A percentile compares a stretch with the other conserved stretches of the same genome.
Conservation (phyloP, 2,113 vertebrate genomes). For the Procapra przewalskii region DNA sequence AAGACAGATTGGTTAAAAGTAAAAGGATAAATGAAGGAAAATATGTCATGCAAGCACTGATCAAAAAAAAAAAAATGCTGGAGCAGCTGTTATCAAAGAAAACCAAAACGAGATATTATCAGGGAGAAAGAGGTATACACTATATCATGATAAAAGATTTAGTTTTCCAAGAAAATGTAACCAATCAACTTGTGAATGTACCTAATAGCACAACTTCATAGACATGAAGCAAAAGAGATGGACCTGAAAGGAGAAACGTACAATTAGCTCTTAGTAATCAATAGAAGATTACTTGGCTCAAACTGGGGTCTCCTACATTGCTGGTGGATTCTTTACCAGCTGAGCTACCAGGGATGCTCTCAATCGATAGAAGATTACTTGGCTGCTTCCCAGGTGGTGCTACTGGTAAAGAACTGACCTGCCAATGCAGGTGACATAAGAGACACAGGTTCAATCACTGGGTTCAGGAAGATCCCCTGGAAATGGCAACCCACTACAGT, state of each 20-base stretch:
- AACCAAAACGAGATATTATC: not conserved
- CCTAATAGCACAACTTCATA: not conserved
- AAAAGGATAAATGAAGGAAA: not conserved
- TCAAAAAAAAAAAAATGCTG: not conserved
- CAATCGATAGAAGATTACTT: not conserved
- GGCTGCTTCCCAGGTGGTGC: not conserved
- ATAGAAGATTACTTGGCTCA: not conserved
- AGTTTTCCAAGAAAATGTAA: not conserved
- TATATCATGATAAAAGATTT: not conserved
- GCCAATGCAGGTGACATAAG: not conserved
- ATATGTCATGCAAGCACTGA: not conserved
- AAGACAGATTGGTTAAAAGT: not conserved
- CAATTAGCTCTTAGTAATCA: not conserved
- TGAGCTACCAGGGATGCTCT: not conserved
- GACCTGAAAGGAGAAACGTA: not conserved
- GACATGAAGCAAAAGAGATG: not conserved
- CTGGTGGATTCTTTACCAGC: not conserved
- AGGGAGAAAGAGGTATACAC: not conserved
- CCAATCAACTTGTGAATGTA: not conserved
- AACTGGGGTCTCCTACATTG: not conserved
- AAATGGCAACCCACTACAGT: not conserved
- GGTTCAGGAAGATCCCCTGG: not conserved
- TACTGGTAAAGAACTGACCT: not conserved
- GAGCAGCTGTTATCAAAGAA: not conserved
- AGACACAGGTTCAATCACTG: not conserved